A percentile compares a stretch with the other conserved stretches of the same genome.
phyloP scores from a whole-genome alignment of 2,888 invertebrate species.

The Oligia strigilis region DNA sequence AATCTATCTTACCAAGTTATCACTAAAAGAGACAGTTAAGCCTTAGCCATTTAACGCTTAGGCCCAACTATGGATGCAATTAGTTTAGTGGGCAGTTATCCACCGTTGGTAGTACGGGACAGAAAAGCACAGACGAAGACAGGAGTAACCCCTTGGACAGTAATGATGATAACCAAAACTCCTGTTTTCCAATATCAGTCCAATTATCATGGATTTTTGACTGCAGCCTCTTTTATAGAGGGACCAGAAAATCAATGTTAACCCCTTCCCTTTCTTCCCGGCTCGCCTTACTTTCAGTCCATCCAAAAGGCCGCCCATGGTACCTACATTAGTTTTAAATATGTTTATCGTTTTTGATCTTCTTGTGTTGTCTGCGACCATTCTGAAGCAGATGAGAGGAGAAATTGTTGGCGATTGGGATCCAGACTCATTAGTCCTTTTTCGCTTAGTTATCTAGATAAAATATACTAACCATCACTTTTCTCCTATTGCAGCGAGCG shows the following conservation, averaged over 20 bases:
- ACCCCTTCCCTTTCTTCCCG: not conserved
- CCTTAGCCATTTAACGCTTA: not conserved
- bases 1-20: conserved; percentile 45
- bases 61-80: not conserved
- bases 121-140: not conserved
- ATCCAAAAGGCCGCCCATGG: no score
- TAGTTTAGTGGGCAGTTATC: not conserved
- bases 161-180: not conserved
- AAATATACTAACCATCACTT: not conserved
- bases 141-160: not conserved
- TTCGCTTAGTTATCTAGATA: not conserved
- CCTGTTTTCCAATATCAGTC: not conserved
- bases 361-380: not conserved
- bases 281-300: not conserved
- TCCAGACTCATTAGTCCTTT: not conserved
- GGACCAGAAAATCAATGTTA: no score
- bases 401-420: not conserved
- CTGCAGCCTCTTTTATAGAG: not conserved
- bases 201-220: not conserved
- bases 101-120: no score
- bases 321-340: not conserved
- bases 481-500: conserved; percentile 86
- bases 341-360: not conserved
- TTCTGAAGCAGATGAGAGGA: not conserved
- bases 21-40: not conserved